Base-by-base conservation (phyloP, 2,888 invertebrate genomes). In the Bembecia ichneumoniformis region DNA sequence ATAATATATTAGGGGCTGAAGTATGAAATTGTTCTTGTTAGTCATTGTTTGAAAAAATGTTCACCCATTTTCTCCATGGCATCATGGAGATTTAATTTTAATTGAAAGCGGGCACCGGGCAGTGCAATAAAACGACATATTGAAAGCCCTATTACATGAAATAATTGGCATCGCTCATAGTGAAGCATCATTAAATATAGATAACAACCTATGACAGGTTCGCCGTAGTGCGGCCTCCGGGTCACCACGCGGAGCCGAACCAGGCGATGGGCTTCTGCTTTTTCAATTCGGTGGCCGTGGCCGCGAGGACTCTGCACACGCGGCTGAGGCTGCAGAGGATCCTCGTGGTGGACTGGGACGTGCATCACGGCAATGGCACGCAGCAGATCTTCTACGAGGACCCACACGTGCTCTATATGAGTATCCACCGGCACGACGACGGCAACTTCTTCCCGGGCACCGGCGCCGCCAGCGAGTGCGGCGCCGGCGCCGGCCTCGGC, bases 361-460 rank as follows among this genome's bases (percentile, higher is more conserved):
- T 98, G 52, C 98, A 98, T 86, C 98, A 98, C 89, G 98, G 98
- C 45, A 98, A 98, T 87, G 98, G 98, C 51, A 98, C 98, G 49
- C 99, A 99, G 82, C 96, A 98, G 82, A 96, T 97, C 77, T 98
- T 99, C 89, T 99, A 98, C 86, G 94, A 95, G 71, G 97, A 98
- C 83, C 94, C 96, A 47, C 91, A 94, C 70, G 95, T 99, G 62
- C 90, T 99, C 63, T 99, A 99, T 88, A 90, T 99, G 69, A 98
- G 98, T 62, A 92, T 99, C 74, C 99, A 99, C 90, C 94, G 99
- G 63, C 99, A 99, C 89, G 99, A 99, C 90, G 97, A 98, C 78
- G 99, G 99, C 35, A 98, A 98, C 87, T 99, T 99, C 88, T 99
- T 99, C 89, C 99, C 99, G n/a, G 99, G 99, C 56, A 99, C 99